Percentiles rank a stretch among this genome's conserved stretches.
These are phyloP conservation scores for Heliconius erato DNA, from an alignment of 2,888 invertebrate genomes.

Conservation along the genomic window DNA sequence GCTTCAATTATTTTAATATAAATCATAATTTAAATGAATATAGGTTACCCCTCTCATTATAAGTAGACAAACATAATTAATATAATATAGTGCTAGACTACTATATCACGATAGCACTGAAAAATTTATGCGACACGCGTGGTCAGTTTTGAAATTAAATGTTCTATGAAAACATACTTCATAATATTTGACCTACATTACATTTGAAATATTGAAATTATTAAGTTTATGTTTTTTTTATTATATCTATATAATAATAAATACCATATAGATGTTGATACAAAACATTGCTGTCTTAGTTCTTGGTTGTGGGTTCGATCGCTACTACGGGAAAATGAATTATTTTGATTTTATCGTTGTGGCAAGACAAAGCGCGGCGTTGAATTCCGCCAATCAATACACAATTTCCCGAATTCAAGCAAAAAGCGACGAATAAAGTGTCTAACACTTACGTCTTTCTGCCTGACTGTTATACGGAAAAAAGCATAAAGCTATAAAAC, in stretches of 20 bases:
- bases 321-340: background rate
- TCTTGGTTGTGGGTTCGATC: background rate
- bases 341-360: background rate
- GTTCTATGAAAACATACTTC: background rate
- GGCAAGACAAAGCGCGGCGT: no score
- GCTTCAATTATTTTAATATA: background rate
- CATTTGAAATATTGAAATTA: background rate
- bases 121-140: background rate
- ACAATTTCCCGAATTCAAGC: background rate
- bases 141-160: background rate
- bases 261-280: no score
- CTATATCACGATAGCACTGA: background rate
- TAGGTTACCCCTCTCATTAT: background rate
- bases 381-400: background rate
- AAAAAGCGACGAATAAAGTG: background rate
- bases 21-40: background rate
- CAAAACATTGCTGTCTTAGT: no score
- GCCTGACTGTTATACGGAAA: no score
- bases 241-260: no score
- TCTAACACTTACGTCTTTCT: background rate
- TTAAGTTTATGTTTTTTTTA: background rate
- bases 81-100: background rate
- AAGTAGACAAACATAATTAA: background rate
- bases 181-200: slow-evolving; percentile 12
- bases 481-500: no score